These are phyloP conservation scores for Bombus haemorrhoidalis DNA, from an alignment of 1,140 invertebrate species.

Conservation along the genomic window DNA sequence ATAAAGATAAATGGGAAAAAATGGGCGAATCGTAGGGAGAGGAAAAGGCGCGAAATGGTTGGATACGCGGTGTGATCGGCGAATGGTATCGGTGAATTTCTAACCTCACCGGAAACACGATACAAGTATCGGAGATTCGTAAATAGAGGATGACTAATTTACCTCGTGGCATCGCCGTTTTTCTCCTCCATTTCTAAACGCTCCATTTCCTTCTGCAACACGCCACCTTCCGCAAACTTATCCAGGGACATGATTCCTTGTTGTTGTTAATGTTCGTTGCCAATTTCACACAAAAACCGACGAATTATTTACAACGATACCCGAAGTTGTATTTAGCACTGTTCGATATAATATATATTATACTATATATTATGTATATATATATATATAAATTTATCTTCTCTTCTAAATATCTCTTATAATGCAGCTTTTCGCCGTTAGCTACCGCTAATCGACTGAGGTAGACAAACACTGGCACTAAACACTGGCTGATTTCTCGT, in stretches of 20 bases:
- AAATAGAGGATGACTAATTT: conserved; percentile 61
- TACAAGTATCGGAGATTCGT: conserved; percentile 3
- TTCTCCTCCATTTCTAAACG: conserved; percentile 80
- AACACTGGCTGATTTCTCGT: conserved; percentile 65
- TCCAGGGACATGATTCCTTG: conserved; percentile 76
- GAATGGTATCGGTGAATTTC: neutral
- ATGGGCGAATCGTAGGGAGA: neutral
- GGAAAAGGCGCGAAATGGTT: conserved; percentile 36
- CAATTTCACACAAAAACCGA: conserved; percentile 48
- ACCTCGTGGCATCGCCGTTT: conserved; percentile 78
- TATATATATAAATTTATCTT: conserved; percentile 40
- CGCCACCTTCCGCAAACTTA: conserved; percentile 74
- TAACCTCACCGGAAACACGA: conserved; percentile 38
- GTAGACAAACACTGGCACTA: conserved; percentile 76
- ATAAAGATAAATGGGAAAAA: too few species aligned
- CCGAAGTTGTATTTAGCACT: conserved; percentile 25
- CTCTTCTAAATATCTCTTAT: conserved; percentile 45
- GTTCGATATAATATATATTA: conserved; percentile 52
- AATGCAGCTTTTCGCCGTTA: conserved; percentile 56
- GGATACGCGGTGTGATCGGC: neutral
- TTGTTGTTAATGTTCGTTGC: conserved; percentile 15
- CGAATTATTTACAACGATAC: conserved; percentile 38
- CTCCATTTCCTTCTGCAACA: conserved; percentile 79
- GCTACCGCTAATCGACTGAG: conserved; percentile 71
- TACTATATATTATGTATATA: conserved; percentile 65